Evolutionary conservation across 1,140 invertebrate species (phyloP), one percentile per base, ranked within the genome.

Genomic region (Eciton burchellii): DNA sequence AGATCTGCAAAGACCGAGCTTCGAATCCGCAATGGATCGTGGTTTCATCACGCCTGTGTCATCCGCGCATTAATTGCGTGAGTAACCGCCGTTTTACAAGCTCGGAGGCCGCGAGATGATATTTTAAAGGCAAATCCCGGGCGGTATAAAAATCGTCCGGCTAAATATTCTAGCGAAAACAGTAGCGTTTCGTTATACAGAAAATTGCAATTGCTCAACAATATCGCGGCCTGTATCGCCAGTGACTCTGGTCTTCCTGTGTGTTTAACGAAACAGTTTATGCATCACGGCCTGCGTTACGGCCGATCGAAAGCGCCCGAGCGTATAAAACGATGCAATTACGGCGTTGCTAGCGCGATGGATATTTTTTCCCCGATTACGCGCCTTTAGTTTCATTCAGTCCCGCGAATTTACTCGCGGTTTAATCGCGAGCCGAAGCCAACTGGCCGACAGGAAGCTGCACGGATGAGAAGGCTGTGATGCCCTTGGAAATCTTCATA

Each of bases 401-500:
- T 56, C 49, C 1, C 12, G 4, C 12, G 54, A 81, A 81, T 81
- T 81, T 72, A 59, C 43, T 35, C 29, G 66, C 19, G 54, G 14
- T n/a, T n/a, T 59, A 72, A 81, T 81, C 43, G 77, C 54, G 26
- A 49, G 24, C 29, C 29, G 54, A 59, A 72, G 54, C 56, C 4
- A 59, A 47, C 52, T 19, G 41, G 8, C 12, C 35, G 26, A 57
- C 9, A 66, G n/a, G 24, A 4, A 12, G 35, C 60, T 43, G 21
- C 11, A 21, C 21, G 14, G 1, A 26, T 35, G 24, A 19, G 56
- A 47, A 26, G 21, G 35, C 5, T 49, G n/a, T n/a, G 49, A 21
- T 19, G 12, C 24, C 8, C n/a, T 43, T 72, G 43, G 68, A 60
- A 79, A 83, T 83, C 70, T 83, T 63, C 82, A 83, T 83, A 83